Conservation (phyloP, 1,140 invertebrate genomes). For the Macrobrachium rosenbergii region DNA sequence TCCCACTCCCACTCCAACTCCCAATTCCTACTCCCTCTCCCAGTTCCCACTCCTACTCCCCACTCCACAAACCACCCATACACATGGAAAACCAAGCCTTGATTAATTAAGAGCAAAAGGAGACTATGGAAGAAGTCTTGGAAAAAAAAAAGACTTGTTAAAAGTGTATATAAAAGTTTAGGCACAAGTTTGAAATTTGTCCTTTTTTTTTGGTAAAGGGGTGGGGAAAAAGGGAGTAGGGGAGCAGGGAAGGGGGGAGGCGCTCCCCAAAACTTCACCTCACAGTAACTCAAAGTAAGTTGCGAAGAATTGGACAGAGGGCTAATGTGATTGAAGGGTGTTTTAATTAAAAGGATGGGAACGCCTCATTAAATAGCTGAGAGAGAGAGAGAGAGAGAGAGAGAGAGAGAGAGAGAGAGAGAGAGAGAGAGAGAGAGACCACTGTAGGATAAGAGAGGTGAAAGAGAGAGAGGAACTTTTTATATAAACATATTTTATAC, state of each 20-base stretch:
- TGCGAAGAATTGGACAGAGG: background rate
- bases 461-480: background rate
- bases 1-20: constrained; percentile 1
- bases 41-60: background rate
- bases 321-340: background rate
- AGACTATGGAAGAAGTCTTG: background rate
- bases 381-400: background rate
- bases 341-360: background rate
- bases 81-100: background rate
- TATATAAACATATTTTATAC: background rate
- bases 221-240: no score
- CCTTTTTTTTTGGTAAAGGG: no score
- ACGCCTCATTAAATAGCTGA: background rate
- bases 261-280: background rate
- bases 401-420: constrained; percentile 12
- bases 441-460: background rate
- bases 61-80: no score
- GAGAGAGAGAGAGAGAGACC: background rate
- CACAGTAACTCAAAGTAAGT: background rate
- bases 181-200: background rate
- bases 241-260: background rate
- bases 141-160: background rate
- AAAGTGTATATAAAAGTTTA: background rate
- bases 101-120: background rate
- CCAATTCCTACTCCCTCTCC: background rate